Evolutionary conservation across 2,797 vertebrate species (phyloP).

Genomic region (Bradypodion pumilum): DNA sequence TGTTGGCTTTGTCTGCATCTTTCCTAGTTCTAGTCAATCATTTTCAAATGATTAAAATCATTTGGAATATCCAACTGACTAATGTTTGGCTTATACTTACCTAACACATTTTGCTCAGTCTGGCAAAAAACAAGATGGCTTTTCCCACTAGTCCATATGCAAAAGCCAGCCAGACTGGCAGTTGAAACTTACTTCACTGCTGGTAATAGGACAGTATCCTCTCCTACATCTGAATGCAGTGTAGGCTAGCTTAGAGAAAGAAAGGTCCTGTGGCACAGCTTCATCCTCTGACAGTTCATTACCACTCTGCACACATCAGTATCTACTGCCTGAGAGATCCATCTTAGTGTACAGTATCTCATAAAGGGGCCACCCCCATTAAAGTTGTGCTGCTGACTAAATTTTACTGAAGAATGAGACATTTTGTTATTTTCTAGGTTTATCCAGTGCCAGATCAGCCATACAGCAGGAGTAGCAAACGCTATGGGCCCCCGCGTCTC

Average conservation of each 20-base stretch:
- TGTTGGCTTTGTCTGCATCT: not conserved
- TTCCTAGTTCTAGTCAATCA: not conserved
- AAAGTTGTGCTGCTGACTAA: not conserved
- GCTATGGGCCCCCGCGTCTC: too few species aligned
- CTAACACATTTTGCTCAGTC: not conserved
- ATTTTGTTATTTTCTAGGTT: not conserved
- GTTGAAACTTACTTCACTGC: not conserved
- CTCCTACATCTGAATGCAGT: not conserved
- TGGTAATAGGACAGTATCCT: not conserved
- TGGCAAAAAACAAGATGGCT: not conserved
- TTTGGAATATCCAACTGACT: not conserved
- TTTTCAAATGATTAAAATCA: not conserved
- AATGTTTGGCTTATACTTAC: not conserved
- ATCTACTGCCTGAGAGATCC: too few species aligned
- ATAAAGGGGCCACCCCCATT: too few species aligned
- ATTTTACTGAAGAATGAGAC: not conserved
- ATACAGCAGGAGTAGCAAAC: too few species aligned
- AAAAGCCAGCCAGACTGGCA: not conserved
- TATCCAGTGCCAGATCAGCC: too few species aligned
- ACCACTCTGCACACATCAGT: too few species aligned
- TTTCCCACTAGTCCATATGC: not conserved
- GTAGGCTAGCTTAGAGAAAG: not conserved
- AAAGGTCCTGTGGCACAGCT: not conserved
- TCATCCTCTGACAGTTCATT: too few species aligned
- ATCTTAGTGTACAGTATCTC: too few species aligned